A percentile compares a stretch with the other conserved stretches of the same genome.
Conservation (phyloP, 2,888 invertebrate genomes). For the Encarsia formosa region DNA sequence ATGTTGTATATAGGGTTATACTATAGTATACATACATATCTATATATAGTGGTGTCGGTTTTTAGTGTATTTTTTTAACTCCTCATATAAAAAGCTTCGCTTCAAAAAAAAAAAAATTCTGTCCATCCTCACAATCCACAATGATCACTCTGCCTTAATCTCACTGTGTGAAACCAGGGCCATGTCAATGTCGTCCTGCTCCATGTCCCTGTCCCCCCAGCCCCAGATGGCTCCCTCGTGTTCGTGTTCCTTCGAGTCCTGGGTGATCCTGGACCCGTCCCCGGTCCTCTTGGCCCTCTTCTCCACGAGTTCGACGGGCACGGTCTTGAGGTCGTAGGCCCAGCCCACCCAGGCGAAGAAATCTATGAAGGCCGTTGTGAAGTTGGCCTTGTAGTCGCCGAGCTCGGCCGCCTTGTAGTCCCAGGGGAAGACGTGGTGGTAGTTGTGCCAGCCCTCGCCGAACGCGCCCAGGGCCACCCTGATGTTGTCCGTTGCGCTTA, state of each 20-base stretch:
- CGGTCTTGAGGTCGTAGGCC: conserved; percentile 82
- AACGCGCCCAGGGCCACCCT: conserved; percentile 64
- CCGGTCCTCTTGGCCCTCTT: conserved; percentile 70
- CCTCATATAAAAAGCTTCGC: too few relatives aligned
- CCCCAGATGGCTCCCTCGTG: conserved; percentile 67
- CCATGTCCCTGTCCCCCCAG: conserved; percentile 77
- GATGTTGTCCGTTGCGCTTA: conserved; percentile 68
- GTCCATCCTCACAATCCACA: too few relatives aligned
- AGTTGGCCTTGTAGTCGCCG: conserved; percentile 62
- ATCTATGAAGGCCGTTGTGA: conserved; percentile 63
- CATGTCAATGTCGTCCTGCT: conserved; percentile 61
- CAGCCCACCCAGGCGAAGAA: conserved; percentile 69
- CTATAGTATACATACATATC: too few relatives aligned
- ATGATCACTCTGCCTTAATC: too few relatives aligned
- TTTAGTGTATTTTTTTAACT: too few relatives aligned
- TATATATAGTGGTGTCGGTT: too few relatives aligned
- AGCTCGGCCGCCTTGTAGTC: conserved; percentile 74
- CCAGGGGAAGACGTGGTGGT: conserved; percentile 85
- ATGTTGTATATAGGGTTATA: too few relatives aligned
- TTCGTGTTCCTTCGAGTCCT: background rate
- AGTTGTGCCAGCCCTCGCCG: conserved; percentile 85
- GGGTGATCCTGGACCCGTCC: conserved; percentile 57
- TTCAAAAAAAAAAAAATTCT: too few relatives aligned
- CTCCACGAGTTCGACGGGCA: conserved; percentile 65
- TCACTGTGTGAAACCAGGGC: too few relatives aligned